phyloP scores from a whole-genome alignment of 2,797 vertebrate species.

The Balearica regulorum region DNA sequence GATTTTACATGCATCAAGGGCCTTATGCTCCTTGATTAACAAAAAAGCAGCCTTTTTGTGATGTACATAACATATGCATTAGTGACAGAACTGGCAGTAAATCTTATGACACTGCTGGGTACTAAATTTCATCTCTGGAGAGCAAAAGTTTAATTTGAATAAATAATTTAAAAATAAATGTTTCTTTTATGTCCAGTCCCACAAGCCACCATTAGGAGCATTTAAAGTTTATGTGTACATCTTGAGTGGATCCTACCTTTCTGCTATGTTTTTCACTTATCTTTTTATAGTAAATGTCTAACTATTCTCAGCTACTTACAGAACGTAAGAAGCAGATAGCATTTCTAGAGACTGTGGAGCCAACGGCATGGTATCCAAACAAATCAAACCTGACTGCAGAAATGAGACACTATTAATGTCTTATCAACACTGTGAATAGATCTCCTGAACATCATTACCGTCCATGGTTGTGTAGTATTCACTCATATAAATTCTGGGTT shows the following conservation, averaged over 20 bases:
- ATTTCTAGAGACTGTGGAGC: background rate
- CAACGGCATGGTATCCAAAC: background rate
- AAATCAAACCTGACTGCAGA: background rate
- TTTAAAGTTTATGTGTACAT: background rate
- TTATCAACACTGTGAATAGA: background rate
- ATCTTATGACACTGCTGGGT: background rate
- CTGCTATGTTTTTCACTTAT: background rate
- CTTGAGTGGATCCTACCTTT: background rate
- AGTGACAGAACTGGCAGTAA: background rate
- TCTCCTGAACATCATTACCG: background rate
- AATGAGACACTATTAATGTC: background rate
- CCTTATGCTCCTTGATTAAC: background rate
- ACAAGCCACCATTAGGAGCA: rapidly evolving
- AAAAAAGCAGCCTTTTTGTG: background rate
- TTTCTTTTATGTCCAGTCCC: background rate
- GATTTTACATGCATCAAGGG: background rate
- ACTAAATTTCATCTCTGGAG: background rate
- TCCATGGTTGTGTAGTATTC: background rate
- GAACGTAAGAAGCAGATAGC: background rate
- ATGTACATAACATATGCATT: background rate
- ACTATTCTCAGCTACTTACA: background rate
- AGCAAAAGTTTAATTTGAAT: background rate
- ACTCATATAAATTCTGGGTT: background rate
- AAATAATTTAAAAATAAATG: background rate
- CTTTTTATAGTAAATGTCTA: background rate